Evolutionary conservation across 2,113 vertebrate genomes (phyloP).

Genomic region (Synchiropus splendidus): DNA sequence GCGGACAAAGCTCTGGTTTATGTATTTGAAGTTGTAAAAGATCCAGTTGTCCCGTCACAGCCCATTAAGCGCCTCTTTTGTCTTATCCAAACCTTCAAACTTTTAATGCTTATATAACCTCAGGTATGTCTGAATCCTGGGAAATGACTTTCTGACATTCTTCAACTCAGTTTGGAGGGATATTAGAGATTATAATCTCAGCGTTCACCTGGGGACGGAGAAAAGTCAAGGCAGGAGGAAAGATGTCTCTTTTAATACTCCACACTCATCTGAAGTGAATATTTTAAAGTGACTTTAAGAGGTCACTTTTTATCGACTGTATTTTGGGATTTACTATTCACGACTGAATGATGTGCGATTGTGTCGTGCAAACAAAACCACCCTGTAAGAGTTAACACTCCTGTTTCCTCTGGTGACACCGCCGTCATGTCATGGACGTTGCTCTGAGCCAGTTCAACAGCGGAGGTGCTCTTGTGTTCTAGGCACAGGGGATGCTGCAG

Average conservation of each 20-base stretch:
- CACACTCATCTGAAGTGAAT: too few relatives aligned
- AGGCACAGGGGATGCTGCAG: constrained; percentile 85
- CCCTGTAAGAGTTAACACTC: too few relatives aligned
- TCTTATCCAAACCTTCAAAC: constrained; percentile 28
- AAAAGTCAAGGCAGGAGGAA: constrained; percentile 9
- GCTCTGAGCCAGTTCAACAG: too few relatives aligned
- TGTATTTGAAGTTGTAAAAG: constrained; percentile 32
- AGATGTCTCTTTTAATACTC: too few relatives aligned
- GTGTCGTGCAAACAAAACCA: too few relatives aligned
- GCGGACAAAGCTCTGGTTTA: constrained; percentile 46
- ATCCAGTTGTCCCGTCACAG: constrained; percentile 29
- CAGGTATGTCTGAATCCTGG: constrained; percentile 11
- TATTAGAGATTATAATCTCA: too few relatives aligned
- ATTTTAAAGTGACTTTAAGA: too few relatives aligned
- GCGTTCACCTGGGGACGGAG: constrained; percentile 8
- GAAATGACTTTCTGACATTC: constrained; percentile 25
- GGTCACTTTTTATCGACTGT: too few relatives aligned
- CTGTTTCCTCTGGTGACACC: too few relatives aligned
- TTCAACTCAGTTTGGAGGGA: constrained; percentile 6
- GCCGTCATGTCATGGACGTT: too few relatives aligned
- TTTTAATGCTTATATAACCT: constrained; percentile 19
- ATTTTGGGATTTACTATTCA: too few relatives aligned
- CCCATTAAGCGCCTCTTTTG: constrained; percentile 22
- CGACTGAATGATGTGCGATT: too few relatives aligned
- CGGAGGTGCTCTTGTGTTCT: constrained; percentile 16